These are phyloP conservation scores for Calephelis perditalis DNA, from an alignment of 2,888 invertebrate genomes.

Conservation along the genomic window DNA sequence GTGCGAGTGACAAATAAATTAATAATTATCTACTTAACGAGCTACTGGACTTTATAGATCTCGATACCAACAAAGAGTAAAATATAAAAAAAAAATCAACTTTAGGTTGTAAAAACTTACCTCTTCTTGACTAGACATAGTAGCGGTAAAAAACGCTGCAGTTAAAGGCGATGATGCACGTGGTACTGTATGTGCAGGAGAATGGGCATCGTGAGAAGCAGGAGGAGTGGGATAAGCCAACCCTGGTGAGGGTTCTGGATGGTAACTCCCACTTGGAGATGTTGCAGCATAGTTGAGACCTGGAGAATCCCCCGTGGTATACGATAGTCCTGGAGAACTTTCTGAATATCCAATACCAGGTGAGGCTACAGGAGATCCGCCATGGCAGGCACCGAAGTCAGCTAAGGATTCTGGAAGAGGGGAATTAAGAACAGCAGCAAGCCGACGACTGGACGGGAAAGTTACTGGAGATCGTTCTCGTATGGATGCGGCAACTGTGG, in stretches of 20 bases:
- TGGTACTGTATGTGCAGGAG: slow-evolving; percentile 80
- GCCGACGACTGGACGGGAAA: slow-evolving; percentile 82
- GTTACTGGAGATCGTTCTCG: slow-evolving; percentile 78
- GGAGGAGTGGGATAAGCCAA: slow-evolving; percentile 92
- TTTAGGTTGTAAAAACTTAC: slow-evolving; percentile 36
- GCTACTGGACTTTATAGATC: too few relatives aligned
- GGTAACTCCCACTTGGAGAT: slow-evolving; percentile 63
- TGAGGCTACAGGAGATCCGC: slow-evolving; percentile 67
- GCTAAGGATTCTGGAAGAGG: slow-evolving; percentile 88
- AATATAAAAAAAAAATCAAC: slow-evolving; percentile 18
- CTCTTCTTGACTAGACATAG: slow-evolving; percentile 91
- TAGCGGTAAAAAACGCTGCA: slow-evolving; percentile 89
- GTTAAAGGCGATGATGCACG: slow-evolving; percentile 89
- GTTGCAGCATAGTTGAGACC: slow-evolving; percentile 59
- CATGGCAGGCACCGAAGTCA: slow-evolving; percentile 89
- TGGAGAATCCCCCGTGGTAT: slow-evolving; percentile 82
- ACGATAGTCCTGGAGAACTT: slow-evolving; percentile 83
- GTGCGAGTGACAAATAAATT: too few relatives aligned
- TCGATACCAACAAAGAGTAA: too few relatives aligned
- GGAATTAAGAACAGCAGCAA: slow-evolving; percentile 87
- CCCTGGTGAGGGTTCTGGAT: slow-evolving; percentile 80
- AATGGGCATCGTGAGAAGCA: slow-evolving; percentile 90
- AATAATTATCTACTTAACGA: too few relatives aligned
- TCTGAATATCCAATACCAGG: slow-evolving; percentile 73
- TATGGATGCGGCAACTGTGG: slow-evolving; percentile 76